Evolutionary conservation across 2,113 vertebrate species (phyloP).

Genomic region (Donacobius atricapilla): DNA sequence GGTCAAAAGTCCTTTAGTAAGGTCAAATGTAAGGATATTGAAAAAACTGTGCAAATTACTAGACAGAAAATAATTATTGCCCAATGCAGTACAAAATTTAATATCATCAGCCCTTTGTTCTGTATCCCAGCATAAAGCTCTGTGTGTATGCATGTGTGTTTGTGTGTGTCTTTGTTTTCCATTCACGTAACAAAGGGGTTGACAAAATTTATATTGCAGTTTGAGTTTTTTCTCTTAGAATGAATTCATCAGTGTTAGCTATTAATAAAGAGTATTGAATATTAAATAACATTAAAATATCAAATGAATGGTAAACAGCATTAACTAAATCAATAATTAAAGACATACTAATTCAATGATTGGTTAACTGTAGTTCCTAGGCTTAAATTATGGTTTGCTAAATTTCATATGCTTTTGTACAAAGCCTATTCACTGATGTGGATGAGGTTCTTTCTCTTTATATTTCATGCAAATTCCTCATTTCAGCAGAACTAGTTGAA

Average conservation of each 20-base stretch:
- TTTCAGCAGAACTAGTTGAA: neutral
- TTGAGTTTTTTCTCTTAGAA: neutral
- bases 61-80: neutral
- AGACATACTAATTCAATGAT: neutral
- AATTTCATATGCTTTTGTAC: neutral
- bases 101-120: neutral
- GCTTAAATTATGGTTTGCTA: neutral
- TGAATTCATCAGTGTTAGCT: neutral
- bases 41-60: neutral
- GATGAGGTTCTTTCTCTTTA: neutral
- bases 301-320: neutral
- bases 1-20: neutral
- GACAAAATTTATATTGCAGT: neutral
- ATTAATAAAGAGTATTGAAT: neutral
- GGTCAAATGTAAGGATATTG: neutral
- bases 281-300: neutral
- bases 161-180: neutral
- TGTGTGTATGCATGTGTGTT: neutral
- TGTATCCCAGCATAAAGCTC: neutral
- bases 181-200: rapidly evolving
- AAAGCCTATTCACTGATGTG: neutral
- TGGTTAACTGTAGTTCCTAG: neutral
- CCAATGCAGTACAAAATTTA: neutral
- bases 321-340: neutral
- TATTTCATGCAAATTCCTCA: rapidly evolving